A percentile compares a stretch with the other conserved stretches of the same genome.
phyloP scores from a whole-genome alignment of 2,797 vertebrate species.

The Rhinogobio ventralis region DNA sequence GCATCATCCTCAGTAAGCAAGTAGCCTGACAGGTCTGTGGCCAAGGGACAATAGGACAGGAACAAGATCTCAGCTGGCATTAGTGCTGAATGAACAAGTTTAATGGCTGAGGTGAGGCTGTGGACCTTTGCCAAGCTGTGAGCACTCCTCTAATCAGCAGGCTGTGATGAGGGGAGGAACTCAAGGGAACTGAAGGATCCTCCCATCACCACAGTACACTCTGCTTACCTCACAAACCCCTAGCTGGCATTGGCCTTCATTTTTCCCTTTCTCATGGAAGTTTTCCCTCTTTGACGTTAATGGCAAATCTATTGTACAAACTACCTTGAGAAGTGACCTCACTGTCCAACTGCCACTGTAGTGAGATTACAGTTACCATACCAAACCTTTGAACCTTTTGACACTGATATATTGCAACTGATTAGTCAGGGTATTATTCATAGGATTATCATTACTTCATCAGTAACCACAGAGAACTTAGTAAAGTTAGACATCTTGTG shows the following conservation, averaged over 20 bases:
- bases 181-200: slow-evolving; percentile 49
- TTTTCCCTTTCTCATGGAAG: slow-evolving; percentile 21
- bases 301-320: slow-evolving; percentile 49
- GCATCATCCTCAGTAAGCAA: slow-evolving; percentile 12
- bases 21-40: slow-evolving; percentile 23
- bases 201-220: slow-evolving; percentile 13
- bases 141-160: slow-evolving; percentile 47
- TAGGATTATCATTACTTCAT: slow-evolving; percentile 11
- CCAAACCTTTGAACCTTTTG: slow-evolving; percentile 22
- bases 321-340: slow-evolving; percentile 11
- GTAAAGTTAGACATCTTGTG: slow-evolving; percentile 15
- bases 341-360: background rate
- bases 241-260: slow-evolving; percentile 32
- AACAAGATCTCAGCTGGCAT: slow-evolving; percentile 41
- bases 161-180: slow-evolving; percentile 9
- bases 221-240: slow-evolving; percentile 48
- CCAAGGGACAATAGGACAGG: slow-evolving; percentile 39
- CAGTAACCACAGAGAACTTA: slow-evolving; percentile 15
- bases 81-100: slow-evolving; percentile 48
- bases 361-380: background rate
- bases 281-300: slow-evolving; percentile 21
- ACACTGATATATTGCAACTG: slow-evolving; percentile 1
- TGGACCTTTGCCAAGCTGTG: slow-evolving; percentile 45
- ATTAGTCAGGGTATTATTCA: slow-evolving; percentile 18
- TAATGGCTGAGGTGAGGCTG: slow-evolving; percentile 46